Percentiles rank a stretch among this genome's conserved stretches.
These are phyloP conservation scores for Calidris pygmaea DNA, from an alignment of 2,113 vertebrate species.

Conservation along the genomic window DNA sequence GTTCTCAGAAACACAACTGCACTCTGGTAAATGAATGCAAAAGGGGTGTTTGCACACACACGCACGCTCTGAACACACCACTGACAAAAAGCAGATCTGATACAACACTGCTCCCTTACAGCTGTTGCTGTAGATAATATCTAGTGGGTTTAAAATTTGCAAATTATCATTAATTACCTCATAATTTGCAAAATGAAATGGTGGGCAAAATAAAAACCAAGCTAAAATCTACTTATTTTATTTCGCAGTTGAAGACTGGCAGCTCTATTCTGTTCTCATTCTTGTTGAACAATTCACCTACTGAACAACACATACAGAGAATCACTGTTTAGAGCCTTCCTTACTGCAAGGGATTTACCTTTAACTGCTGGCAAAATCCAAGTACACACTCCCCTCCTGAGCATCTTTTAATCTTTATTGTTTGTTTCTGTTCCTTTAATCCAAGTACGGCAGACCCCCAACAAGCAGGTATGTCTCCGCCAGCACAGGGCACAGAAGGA, in stretches of 20 bases:
- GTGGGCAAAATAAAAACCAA: neutral
- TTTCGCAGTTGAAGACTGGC: neutral
- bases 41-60: neutral
- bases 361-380: conserved; percentile 10
- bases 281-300: neutral
- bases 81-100: neutral
- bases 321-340: neutral
- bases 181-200: neutral
- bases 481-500: neutral
- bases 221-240: neutral
- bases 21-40: neutral
- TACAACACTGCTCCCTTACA: neutral
- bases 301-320: neutral
- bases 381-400: neutral
- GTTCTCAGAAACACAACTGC: neutral
- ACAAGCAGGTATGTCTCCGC: neutral
- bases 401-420: neutral
- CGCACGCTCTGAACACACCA: neutral
- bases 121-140: neutral
- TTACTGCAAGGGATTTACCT: neutral
- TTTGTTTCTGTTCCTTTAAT: neutral
- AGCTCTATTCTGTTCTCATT: neutral
- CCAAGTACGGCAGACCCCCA: neutral
- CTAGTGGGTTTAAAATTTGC: neutral
- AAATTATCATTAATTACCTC: neutral